Base-by-base conservation (phyloP, 1,140 invertebrate species). In the Riptortus pedestris region DNA sequence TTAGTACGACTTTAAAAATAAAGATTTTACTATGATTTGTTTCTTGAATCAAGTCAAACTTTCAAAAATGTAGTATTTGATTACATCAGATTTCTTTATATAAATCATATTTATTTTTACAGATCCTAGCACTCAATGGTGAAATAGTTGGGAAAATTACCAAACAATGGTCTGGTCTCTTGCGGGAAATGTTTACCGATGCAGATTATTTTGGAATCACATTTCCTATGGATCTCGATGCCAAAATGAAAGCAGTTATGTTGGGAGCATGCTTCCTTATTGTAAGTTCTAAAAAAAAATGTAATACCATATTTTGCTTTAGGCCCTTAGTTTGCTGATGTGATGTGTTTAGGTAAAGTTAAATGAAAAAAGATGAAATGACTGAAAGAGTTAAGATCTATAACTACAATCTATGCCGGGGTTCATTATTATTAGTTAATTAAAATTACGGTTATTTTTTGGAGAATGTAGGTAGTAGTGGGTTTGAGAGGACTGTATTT, bases 171-270 rank as follows among this genome's bases (percentile, higher is more conserved):
- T 79, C 83, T 2, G 87, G 87, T 0, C 67, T 88, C 5, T 73
- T 80, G 0, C 77, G 82, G 26, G 86, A 90, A 75, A 71, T 81
- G 2, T 87, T 90, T 69, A 88, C 86, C 0, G 85, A 89, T 75
- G 77, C 85, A 0, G 86, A 90, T 72, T 82, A 84, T 69, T 91
- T 91, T 74, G 86, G 85, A 48, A 83, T 93, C 18, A 79, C 78
- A 3, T 91, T 92, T 73, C 88, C 88, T 1, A 76, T 85, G 70
- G 87, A 91, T 72, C 74, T 93, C 64, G 86, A 90, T 70, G 86
- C 90, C 9, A 83, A 83, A 68, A 85, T 90, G 72, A 93, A 93
- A 72, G 88, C 88, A 0, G 81, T 87, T 5, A 75, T 91, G 63
- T 73, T 93, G 2, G 89, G 85, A 28, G 86, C 88, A 11, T 81